phyloP scores from a whole-genome alignment of 2,888 invertebrate species.

The Hybos culiciformis region DNA sequence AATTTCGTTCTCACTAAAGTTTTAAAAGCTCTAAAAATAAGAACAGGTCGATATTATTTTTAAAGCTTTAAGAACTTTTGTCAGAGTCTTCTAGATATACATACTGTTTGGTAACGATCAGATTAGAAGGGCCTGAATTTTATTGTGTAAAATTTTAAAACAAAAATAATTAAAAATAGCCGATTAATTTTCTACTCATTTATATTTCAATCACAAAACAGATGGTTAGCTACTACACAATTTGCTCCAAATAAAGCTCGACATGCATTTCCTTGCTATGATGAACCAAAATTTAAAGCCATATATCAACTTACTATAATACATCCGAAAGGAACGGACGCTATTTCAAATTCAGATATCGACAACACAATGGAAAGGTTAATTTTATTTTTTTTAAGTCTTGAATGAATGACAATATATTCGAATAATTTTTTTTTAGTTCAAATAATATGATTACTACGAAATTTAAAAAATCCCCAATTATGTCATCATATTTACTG shows the following conservation, averaged over 20 bases:
- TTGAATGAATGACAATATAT: not conserved
- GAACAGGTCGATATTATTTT: no score
- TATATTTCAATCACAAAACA: constrained; percentile 3
- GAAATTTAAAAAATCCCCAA: constrained; percentile 31
- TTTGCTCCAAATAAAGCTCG: constrained; percentile 48
- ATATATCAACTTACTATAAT: constrained; percentile 45
- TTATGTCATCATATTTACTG: constrained; percentile 60
- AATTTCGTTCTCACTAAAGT: no score
- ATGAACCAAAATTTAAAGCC: constrained; percentile 53
- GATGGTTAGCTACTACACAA: constrained; percentile 43
- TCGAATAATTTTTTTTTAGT: constrained; percentile 20
- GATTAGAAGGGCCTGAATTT: constrained; percentile 23
- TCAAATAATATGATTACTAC: constrained; percentile 6
- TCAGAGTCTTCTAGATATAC: no score
- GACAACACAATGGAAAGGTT: not conserved
- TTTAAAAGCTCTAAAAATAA: no score
- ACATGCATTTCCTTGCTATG: constrained; percentile 56
- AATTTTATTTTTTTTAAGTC: not conserved
- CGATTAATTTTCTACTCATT: not conserved
- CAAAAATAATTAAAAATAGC: not conserved
- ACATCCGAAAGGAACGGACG: constrained; percentile 30
- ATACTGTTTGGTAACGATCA: no score
- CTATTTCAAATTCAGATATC: constrained; percentile 18
- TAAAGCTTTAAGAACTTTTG: no score
- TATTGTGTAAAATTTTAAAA: not conserved